Evolutionary conservation across 2,797 vertebrate species (phyloP).

Genomic region (Brotula barbata): DNA sequence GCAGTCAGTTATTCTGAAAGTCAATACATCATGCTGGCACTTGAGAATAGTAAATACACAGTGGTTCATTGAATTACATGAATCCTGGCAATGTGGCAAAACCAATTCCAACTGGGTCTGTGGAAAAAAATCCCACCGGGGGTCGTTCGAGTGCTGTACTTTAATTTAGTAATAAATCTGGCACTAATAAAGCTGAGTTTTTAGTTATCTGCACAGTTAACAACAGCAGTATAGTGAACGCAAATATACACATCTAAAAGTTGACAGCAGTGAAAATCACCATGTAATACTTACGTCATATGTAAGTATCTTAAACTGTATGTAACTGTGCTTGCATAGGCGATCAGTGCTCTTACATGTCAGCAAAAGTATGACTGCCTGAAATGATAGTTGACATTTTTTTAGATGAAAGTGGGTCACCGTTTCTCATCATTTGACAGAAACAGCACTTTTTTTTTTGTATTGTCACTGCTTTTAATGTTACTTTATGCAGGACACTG

Average conservation of each 20-base stretch:
- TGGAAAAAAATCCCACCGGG: no score
- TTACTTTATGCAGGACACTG: background rate
- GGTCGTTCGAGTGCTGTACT: no score
- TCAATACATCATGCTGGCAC: constrained; percentile 50
- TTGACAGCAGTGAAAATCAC: no score
- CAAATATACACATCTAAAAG: no score
- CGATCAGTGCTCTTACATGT: constrained; percentile 15
- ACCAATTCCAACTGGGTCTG: constrained; percentile 1
- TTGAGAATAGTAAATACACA: constrained; percentile 23
- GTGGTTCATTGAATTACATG: constrained; percentile 7
- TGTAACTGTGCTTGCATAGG: no score
- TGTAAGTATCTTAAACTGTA: no score
- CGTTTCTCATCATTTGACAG: constrained; percentile 15
- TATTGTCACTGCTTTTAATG: constrained; percentile 3
- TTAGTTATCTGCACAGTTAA: no score
- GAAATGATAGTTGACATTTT: constrained; percentile 22
- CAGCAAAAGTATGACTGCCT: no score
- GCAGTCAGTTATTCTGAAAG: constrained; percentile 49
- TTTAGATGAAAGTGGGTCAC: constrained; percentile 37
- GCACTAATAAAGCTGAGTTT: no score
- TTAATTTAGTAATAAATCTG: no score
- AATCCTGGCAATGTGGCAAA: constrained; percentile 9
- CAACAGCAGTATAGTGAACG: no score
- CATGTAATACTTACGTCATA: no score
- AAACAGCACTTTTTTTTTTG: background rate